Conservation (phyloP, 2,113 vertebrate genomes). For the Narcine bancroftii region DNA sequence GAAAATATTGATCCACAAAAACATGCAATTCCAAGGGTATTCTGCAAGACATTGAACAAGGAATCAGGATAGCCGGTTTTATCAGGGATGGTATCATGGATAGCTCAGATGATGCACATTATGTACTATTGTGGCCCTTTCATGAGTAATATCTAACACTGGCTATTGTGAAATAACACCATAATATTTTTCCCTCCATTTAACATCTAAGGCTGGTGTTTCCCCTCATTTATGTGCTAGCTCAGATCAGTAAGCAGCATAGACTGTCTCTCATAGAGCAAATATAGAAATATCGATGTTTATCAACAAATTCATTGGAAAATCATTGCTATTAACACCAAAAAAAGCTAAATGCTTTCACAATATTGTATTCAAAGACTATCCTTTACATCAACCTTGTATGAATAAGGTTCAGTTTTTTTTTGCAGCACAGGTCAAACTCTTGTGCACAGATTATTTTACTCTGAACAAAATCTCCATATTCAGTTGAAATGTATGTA, state of each 20-base stretch:
- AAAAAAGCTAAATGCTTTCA: neutral
- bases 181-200: neutral
- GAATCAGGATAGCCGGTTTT: neutral
- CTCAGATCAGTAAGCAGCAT: neutral
- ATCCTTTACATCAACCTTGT: conserved; percentile 2
- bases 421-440: neutral
- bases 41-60: neutral
- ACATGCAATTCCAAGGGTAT: neutral
- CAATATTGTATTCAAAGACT: neutral
- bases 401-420: conserved; percentile 30
- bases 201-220: neutral
- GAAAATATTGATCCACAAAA: neutral
- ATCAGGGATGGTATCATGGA: neutral
- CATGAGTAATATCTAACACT: neutral
- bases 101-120: neutral
- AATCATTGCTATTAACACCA: too few species aligned
- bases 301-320: neutral
- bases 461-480: neutral
- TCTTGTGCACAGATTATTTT: neutral
- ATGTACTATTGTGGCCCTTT: neutral
- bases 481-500: conserved; percentile 12
- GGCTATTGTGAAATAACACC: neutral
- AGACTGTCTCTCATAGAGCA: neutral
- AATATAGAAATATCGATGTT: too few species aligned
- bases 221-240: neutral